Evolutionary conservation across 2,113 vertebrate genomes (phyloP).

Genomic region (Gasterosteus aculeatus): DNA sequence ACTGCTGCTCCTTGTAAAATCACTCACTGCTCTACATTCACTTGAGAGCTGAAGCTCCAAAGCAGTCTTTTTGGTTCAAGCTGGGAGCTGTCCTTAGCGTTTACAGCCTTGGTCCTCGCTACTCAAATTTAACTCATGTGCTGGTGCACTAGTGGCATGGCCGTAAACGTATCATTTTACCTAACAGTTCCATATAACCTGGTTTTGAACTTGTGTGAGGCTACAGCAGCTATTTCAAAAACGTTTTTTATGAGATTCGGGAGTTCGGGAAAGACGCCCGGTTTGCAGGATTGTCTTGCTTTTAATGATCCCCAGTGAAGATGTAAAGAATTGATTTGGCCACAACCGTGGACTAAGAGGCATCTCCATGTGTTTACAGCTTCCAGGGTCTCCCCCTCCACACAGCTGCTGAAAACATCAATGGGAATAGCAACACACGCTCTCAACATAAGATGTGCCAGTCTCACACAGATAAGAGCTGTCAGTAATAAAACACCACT

Average conservation of each 20-base stretch:
- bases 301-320: conserved; percentile 23
- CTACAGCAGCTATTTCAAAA: conserved; percentile 8
- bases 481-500: neutral
- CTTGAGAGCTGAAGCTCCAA: conserved; percentile 53
- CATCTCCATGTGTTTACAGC: conserved; percentile 3
- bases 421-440: neutral
- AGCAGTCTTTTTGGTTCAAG: conserved; percentile 32
- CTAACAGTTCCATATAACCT: conserved; percentile 21
- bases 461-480: neutral
- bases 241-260: conserved; percentile 23
- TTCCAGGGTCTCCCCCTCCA: neutral
- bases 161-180: conserved; percentile 32
- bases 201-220: conserved; percentile 12
- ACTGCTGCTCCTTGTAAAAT: conserved; percentile 60
- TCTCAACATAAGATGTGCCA: neutral
- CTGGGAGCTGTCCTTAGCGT: conserved; percentile 35
- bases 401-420: neutral
- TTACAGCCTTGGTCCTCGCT: conserved; percentile 20
- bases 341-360: conserved; percentile 9
- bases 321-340: conserved; percentile 24
- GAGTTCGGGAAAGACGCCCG: conserved; percentile 3
- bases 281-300: neutral
- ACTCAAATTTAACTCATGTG: conserved; percentile 29
- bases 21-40: conserved; percentile 42
- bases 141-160: neutral